These are phyloP conservation scores for Myiotriccus ornatus DNA, from an alignment of 2,797 vertebrate species.

Conservation along the genomic window DNA sequence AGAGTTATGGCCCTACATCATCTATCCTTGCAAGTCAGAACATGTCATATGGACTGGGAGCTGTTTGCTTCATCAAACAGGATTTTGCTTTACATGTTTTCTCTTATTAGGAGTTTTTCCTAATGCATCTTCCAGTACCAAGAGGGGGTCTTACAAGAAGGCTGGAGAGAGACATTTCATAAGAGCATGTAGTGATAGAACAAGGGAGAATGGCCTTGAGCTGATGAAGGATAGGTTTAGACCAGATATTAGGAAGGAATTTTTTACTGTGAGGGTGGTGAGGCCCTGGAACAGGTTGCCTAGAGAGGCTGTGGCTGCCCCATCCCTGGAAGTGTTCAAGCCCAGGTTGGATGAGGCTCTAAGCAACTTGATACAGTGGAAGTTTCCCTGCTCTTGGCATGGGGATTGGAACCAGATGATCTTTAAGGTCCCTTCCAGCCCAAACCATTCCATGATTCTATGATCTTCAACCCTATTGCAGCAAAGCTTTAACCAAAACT, in stretches of 20 bases:
- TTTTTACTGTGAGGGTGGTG: background rate
- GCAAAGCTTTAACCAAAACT: background rate
- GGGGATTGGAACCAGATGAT: background rate
- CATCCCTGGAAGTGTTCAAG: background rate
- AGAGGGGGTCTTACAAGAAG: background rate
- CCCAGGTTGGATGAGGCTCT: background rate
- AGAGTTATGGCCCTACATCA: fast-evolving
- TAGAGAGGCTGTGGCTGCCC: background rate
- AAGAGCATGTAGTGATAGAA: background rate
- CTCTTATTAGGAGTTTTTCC: background rate
- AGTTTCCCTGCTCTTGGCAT: background rate
- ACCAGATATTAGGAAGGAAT: background rate
- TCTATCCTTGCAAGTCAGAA: background rate
- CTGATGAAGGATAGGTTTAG: background rate
- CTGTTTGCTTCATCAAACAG: background rate
- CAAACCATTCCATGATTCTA: background rate
- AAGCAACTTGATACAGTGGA: background rate
- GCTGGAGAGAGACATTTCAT: background rate
- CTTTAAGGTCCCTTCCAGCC: background rate
- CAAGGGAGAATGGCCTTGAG: background rate
- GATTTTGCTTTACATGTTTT: background rate
- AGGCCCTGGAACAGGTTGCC: background rate
- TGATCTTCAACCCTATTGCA: background rate
- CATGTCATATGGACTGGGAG: background rate
- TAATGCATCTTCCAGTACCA: background rate